phyloP scores from a whole-genome alignment of 1,140 invertebrate species.

The Rhizoglyphus robini region DNA sequence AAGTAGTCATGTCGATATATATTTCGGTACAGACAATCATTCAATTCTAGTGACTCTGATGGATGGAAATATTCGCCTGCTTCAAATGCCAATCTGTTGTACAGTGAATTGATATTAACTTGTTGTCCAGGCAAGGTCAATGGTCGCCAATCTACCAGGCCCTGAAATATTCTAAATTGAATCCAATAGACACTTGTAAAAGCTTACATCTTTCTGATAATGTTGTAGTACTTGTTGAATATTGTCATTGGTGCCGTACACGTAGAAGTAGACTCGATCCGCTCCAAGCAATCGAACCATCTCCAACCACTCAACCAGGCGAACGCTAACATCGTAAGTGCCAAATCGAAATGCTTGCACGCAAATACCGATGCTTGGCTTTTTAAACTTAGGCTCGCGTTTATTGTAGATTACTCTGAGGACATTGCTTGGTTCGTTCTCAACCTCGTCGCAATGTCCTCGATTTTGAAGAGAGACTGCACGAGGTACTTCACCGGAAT shows the following conservation, averaged over 20 bases:
- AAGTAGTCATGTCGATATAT: too few relatives aligned
- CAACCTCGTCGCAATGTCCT: slow-evolving; percentile 48
- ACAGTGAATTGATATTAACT: background rate
- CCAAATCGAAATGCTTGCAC: slow-evolving; percentile 14
- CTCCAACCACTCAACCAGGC: slow-evolving; percentile 18
- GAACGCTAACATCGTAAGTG: too few relatives aligned
- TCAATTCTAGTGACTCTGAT: too few relatives aligned
- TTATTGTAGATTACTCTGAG: slow-evolving; percentile 71
- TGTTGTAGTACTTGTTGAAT: slow-evolving; percentile 2
- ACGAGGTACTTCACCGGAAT: slow-evolving; percentile 46
- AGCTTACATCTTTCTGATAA: slow-evolving; percentile 10
- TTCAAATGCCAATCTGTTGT: background rate
- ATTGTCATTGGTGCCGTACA: background rate
- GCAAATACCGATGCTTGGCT: slow-evolving; percentile 13
- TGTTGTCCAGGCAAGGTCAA: slow-evolving; percentile 3
- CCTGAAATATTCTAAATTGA: too few relatives aligned
- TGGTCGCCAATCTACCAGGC: background rate
- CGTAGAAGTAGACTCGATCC: too few relatives aligned
- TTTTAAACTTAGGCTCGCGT: slow-evolving; percentile 50
- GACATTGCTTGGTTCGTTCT: slow-evolving; percentile 67
- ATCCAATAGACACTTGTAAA: background rate
- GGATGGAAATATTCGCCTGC: background rate
- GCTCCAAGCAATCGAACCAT: slow-evolving; percentile 2
- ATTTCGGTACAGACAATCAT: slow-evolving; percentile 77
- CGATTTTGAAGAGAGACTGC: slow-evolving; percentile 56